A percentile compares a stretch with the other conserved stretches of the same genome.
These are phyloP conservation scores for Paragorgia papillata DNA, from an alignment of 92 coral and sea anemone genomes.

Conservation along the genomic window DNA sequence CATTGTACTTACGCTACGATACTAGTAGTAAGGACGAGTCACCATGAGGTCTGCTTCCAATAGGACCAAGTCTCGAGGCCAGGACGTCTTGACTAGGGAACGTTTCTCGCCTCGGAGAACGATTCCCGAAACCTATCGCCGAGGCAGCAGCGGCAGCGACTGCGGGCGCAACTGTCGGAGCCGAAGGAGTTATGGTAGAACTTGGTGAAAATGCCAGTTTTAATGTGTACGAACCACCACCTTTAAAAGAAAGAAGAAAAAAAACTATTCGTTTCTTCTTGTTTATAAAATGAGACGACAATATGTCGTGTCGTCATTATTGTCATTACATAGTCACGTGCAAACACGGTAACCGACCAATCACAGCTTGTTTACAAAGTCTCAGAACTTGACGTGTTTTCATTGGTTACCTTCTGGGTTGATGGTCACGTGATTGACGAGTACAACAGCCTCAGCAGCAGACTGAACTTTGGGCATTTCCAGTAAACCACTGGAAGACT, in stretches of 20 bases:
- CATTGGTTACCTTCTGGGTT: constrained; percentile 87
- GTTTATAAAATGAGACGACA: background rate
- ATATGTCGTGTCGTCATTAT: too few species aligned
- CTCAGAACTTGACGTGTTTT: too few species aligned
- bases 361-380: too few species aligned
- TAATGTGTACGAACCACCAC: constrained; percentile 98
- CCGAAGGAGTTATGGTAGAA: constrained; percentile 96
- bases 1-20: constrained; percentile 22
- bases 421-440: constrained; percentile 94
- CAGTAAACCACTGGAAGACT: constrained; percentile 93
- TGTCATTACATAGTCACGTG: too few species aligned
- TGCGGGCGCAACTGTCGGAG: constrained; percentile 99
- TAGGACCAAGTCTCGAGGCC: constrained; percentile 44
- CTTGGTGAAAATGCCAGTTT: constrained; percentile 99
- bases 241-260: constrained; percentile 48
- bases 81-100: constrained; percentile 31
- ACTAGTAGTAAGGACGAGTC: constrained; percentile 31
- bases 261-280: background rate
- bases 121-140: constrained; percentile 19
- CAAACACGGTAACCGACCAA: too few species aligned
- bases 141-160: constrained; percentile 97
- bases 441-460: constrained; percentile 95
- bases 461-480: constrained; percentile 98
- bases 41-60: constrained; percentile 40
- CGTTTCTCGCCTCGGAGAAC: constrained; percentile 45